Evolutionary conservation across 2,113 vertebrate genomes (phyloP).

Genomic region (Ictalurus furcatus): DNA sequence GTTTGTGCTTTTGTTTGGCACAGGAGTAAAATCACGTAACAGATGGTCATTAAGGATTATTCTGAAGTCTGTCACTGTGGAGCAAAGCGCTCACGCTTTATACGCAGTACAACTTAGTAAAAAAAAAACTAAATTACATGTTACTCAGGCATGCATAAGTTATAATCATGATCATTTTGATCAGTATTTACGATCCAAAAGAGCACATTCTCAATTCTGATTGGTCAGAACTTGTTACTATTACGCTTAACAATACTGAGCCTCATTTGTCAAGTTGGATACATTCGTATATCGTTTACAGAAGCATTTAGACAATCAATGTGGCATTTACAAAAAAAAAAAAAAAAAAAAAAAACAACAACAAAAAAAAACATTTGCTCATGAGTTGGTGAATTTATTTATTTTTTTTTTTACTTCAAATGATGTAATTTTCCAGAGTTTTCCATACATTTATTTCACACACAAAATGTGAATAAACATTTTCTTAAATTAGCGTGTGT

Average conservation of each 20-base stretch:
- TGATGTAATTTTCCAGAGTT: neutral
- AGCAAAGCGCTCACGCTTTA: slow-evolving; percentile 45
- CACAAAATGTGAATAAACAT: neutral
- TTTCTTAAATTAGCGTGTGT: neutral
- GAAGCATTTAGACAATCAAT: neutral
- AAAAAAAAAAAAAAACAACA: no score
- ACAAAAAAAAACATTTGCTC: neutral
- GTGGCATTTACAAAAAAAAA: neutral
- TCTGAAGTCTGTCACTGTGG: slow-evolving; percentile 55
- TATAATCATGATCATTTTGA: neutral
- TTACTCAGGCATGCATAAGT: neutral
- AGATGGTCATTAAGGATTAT: slow-evolving; percentile 65
- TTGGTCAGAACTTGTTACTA: neutral
- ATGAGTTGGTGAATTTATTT: no score
- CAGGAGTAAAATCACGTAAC: slow-evolving; percentile 68
- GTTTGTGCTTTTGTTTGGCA: slow-evolving; percentile 35
- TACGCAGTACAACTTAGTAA: no score
- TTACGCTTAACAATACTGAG: neutral
- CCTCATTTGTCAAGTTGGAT: neutral
- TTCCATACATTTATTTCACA: neutral
- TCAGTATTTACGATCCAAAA: neutral
- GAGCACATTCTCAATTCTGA: neutral
- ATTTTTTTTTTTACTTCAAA: neutral
- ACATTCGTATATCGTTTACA: neutral
- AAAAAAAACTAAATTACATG: neutral